Percentiles rank a stretch among this genome's conserved stretches.
Evolutionary conservation across 2,113 vertebrate genomes (phyloP).

Genomic region (Vidua chalybeata): DNA sequence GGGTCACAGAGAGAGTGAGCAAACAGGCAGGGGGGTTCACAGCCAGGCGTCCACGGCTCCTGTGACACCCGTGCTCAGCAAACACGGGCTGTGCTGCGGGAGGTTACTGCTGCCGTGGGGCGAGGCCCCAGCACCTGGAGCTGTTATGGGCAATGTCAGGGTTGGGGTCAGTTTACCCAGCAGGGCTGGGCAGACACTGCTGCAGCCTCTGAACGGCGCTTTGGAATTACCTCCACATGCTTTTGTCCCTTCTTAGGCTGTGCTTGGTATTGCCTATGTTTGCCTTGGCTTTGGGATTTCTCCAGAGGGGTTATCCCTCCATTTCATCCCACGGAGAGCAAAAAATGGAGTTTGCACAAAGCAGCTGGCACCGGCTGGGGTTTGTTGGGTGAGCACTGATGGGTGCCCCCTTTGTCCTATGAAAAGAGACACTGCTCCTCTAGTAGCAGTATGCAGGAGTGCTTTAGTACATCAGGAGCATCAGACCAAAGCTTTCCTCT

Average conservation of each 20-base stretch:
- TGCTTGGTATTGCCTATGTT: neutral
- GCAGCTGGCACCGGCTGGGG: fast-evolving
- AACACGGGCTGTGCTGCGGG: neutral
- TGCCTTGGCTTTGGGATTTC: neutral
- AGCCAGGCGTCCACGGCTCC: neutral
- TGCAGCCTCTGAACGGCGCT: neutral
- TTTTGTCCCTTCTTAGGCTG: neutral
- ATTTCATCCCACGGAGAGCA: neutral
- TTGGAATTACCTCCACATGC: neutral
- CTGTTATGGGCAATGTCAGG: neutral
- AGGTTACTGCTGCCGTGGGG: neutral
- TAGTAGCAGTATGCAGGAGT: neutral
- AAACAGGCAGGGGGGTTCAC: neutral
- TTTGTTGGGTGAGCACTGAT: neutral
- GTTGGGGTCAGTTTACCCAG: slow-evolving; percentile 19
- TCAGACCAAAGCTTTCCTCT: neutral
- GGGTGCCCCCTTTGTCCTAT: neutral
- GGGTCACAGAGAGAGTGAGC: neutral
- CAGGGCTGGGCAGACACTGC: neutral
- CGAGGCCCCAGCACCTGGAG: neutral
- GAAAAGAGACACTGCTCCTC: neutral
- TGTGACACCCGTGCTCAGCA: fast-evolving
- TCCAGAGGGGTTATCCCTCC: neutral
- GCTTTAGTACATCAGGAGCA: neutral
- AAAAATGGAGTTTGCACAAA: neutral